These are phyloP conservation scores for Clepsis dumicolana DNA, from an alignment of 2,888 invertebrate species.

Conservation along the genomic window DNA sequence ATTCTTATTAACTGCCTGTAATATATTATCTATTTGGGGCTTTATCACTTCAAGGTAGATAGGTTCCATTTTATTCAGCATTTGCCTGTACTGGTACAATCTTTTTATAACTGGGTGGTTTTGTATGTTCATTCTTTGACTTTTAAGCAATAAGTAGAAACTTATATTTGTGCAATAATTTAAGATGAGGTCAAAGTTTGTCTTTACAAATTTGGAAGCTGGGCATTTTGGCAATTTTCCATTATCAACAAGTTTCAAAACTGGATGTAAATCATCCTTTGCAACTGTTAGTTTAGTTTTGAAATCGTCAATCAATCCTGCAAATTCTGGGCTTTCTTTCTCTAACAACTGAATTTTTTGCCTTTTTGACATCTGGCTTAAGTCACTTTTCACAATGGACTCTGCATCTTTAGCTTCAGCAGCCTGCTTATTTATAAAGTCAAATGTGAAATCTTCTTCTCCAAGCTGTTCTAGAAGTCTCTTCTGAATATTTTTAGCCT, in stretches of 20 bases:
- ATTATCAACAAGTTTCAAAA: constrained; percentile 87
- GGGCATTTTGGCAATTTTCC: constrained; percentile 88
- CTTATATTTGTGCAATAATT: constrained; percentile 95
- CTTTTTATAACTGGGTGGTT: constrained; percentile 96
- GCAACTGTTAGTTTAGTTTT: constrained; percentile 89
- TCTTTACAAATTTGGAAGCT: constrained; percentile 90
- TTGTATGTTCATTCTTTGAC: constrained; percentile 89
- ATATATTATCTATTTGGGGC: constrained; percentile 88
- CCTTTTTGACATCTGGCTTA: constrained; percentile 90
- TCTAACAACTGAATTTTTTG: constrained; percentile 92
- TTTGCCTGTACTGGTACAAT: constrained; percentile 92
- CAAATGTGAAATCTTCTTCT: constrained; percentile 91
- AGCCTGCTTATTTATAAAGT: constrained; percentile 80
- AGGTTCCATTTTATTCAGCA: constrained; percentile 90
- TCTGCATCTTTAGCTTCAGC: constrained; percentile 76
- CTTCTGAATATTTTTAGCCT: constrained; percentile 93
- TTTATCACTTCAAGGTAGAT: constrained; percentile 89
- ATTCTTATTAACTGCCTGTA: constrained; percentile 83
- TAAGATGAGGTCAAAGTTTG: constrained; percentile 89
- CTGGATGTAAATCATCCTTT: constrained; percentile 88
- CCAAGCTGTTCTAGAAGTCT: constrained; percentile 91
- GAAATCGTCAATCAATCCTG: constrained; percentile 92
- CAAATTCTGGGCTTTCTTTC: constrained; percentile 95
- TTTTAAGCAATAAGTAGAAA: constrained; percentile 94
- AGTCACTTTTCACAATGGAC: constrained; percentile 90